Conservation (phyloP, 2,888 invertebrate species). For the Meloe dianella region DNA sequence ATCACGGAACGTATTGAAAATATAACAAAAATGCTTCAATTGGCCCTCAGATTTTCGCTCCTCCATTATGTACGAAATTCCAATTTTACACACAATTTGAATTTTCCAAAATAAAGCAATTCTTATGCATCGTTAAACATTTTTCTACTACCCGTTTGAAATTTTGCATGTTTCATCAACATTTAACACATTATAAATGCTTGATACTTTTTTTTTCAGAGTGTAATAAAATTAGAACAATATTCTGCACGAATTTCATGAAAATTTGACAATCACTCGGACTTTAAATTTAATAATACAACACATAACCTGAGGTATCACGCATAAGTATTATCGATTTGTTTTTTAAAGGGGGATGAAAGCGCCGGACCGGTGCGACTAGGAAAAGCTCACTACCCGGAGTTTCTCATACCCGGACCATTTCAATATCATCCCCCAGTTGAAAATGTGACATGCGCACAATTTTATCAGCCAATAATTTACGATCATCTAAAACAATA, state of each 20-base stretch:
- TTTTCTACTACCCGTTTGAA: neutral
- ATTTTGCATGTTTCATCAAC: slow-evolving; percentile 7
- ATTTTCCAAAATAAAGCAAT: neutral
- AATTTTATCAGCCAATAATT: slow-evolving; percentile 11
- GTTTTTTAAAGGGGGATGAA: slow-evolving; percentile 19
- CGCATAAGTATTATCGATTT: slow-evolving; percentile 52
- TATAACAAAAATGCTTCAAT: slow-evolving; percentile 47
- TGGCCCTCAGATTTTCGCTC: slow-evolving; percentile 52
- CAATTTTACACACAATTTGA: neutral
- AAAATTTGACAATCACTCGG: slow-evolving; percentile 27
- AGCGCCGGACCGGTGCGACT: slow-evolving; percentile 49
- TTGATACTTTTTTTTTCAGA: neutral
- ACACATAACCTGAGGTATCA: slow-evolving; percentile 47
- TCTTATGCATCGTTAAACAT: neutral
- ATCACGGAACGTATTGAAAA: slow-evolving; percentile 64
- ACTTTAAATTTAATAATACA: slow-evolving; percentile 40
- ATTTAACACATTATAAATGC: neutral
- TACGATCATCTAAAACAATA: slow-evolving; percentile 23
- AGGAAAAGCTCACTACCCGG: slow-evolving; percentile 56
- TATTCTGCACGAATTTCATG: slow-evolving; percentile 22
- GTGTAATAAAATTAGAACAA: slow-evolving; percentile 19
- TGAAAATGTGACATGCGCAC: slow-evolving; percentile 28
- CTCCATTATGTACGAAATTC: slow-evolving; percentile 41
- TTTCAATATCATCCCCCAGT: slow-evolving; percentile 38
- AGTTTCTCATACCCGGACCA: slow-evolving; percentile 50